Evolutionary conservation across 2,113 vertebrate species (phyloP), one percentile per base, ranked within the genome.

Genomic region (Gymnorhina tibicen): DNA sequence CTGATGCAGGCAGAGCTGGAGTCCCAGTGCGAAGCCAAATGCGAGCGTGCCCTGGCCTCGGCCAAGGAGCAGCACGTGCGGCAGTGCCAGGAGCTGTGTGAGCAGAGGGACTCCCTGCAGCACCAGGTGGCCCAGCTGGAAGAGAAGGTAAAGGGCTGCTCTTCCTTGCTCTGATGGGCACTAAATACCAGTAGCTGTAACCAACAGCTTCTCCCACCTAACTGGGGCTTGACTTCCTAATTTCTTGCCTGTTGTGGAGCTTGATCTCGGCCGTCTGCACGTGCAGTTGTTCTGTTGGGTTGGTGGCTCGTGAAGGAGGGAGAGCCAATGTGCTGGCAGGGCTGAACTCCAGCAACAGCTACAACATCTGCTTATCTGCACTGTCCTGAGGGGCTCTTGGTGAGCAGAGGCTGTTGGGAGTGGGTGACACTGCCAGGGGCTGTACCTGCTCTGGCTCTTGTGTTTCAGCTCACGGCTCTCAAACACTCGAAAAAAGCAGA

Each of bases 1-100:
- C 98, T 98, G 73, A 75, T 98, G 67, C 99, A 99, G 97, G 95
- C 96, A 15, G 99, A 99, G 89, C 97, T 99, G 60, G 98, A 99
- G 94, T 98, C 97, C 59, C 98, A 99, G 93, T 99, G 98, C 98
- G 98, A 98, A 96, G 91, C 94, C 52, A 99, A 88, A 52, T 98
- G 97, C 70, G 98, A 99, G 59, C 98, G 97, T 68, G 80, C 96
- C 9, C 72, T 99, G 97, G 96, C 97, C 41, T 95, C 96, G 0
- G 98, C 98, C 87, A 98, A 97, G 97, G 98, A 98, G 74, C 98
- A 98, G 59, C 99, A 99, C 13, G 23, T 35, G 3, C 97, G 97
- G 41, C 98, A 98, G 58, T 93, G 97, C 85, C 97, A 97, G 49
- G 98, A 99, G 39, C 97, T 98, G 16, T 95, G 97, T 4, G 98